Evolutionary conservation across 64 coral and sea anemone species (phyloP), one percentile per base, ranked within the genome.

Genomic region (Anthopleura sola): DNA sequence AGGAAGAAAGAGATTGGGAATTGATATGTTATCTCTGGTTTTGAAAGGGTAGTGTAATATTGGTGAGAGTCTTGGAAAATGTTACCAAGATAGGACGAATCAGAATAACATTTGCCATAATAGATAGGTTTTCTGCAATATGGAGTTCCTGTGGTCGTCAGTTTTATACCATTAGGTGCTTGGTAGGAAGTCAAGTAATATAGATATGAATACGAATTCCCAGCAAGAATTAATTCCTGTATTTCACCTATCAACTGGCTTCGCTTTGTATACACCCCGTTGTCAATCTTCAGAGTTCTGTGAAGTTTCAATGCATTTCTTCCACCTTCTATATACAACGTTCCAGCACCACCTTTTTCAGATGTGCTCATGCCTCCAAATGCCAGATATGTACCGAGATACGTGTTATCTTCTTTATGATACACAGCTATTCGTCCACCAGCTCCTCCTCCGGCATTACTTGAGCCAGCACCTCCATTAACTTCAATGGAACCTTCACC

Each of bases 391-490:
- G 64, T 55, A n/a, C 95, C 95, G 31, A 98, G 91, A 26, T 87
- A 98, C 6, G 95, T 94, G 68, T 83, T 89, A 56, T 84, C 85
- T 39, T 92, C 95, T 40, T 28, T 64, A 56, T 94, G 91, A 57
- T 98, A 94, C 37, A 92, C 87, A 78, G 92, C 92, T 24, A 98
- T 68, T 49, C 95, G 87, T 6, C 95, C 95, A 1, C 95, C 95
- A 38, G 86, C 89, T 15, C 95, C 95, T 44, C 95, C 92, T n/a
- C 40, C 33, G 14, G 71, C 81, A 0, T 55, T 83, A 36, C 57
- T 80, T 13, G 75, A 78, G 1, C 62, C 62, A 5, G 48, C 57
- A 32, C 95, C 95, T 6, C 95, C 95, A 33, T 91, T 94, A 24
- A 83, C 92, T 14, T 85, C 90, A 7, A 94, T 74, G 10, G 89